Evolutionary conservation across 2,797 vertebrate species (phyloP).

Genomic region (Argentina silus): DNA sequence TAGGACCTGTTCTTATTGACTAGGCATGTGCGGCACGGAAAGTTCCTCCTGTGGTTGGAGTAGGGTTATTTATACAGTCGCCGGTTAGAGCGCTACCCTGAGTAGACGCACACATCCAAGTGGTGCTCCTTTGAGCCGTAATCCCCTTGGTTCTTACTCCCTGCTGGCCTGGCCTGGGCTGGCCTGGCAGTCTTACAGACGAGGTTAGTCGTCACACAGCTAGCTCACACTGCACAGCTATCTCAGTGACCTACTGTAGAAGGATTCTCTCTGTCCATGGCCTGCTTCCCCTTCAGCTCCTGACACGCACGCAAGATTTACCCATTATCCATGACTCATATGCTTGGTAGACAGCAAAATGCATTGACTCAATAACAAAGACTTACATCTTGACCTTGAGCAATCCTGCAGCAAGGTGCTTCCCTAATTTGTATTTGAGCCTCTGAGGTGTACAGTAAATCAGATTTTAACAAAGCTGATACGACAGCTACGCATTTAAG

Average conservation of each 20-base stretch:
- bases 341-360: no score
- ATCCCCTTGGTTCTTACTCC: constrained; percentile 50
- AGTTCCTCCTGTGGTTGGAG: constrained; percentile 49
- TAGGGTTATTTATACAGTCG: constrained; percentile 68
- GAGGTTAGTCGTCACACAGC: not conserved
- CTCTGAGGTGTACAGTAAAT: no score
- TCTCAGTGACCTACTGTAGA: constrained; percentile 30
- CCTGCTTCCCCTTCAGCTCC: no score
- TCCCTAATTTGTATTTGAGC: no score
- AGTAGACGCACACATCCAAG: constrained; percentile 29
- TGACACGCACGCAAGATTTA: no score
- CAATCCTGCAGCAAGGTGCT: not conserved
- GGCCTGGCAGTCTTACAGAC: no score
- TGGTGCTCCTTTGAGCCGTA: constrained; percentile 58
- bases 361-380: not conserved
- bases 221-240: no score
- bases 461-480: no score
- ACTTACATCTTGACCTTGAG: not conserved
- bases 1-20: constrained; percentile 63
- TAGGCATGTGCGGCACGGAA: constrained; percentile 58
- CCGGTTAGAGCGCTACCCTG: constrained; percentile 62
- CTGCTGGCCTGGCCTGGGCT: constrained; percentile 38
- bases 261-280: no score
- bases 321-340: no score
- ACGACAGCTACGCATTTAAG: no score